Evolutionary conservation across 2,113 vertebrate species (phyloP).

Genomic region (Psittacara wagleri): DNA sequence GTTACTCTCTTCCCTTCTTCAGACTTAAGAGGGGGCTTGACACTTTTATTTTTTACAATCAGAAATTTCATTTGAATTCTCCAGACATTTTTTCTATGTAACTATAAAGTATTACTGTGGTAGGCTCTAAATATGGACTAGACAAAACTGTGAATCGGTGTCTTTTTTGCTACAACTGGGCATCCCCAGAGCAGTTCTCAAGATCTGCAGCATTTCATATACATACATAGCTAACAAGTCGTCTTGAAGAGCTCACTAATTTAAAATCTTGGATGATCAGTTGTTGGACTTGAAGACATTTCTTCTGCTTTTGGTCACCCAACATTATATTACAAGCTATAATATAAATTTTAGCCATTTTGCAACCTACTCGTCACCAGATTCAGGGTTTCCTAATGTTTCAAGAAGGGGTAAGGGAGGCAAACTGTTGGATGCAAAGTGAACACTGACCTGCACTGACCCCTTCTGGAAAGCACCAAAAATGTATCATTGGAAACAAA

Average conservation of each 20-base stretch:
- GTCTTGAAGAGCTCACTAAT: not conserved
- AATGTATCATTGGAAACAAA: constrained; percentile 53
- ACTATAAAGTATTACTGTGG: not conserved
- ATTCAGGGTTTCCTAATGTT: constrained; percentile 20
- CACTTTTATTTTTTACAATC: not conserved
- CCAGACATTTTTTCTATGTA: not conserved
- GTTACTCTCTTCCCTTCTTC: not conserved
- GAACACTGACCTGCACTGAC: constrained; percentile 63
- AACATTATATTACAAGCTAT: not conserved
- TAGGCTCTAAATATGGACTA: not conserved
- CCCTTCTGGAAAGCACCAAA: constrained; percentile 69
- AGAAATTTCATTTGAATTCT: not conserved
- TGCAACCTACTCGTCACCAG: not conserved
- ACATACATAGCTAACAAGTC: not conserved
- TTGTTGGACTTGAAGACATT: not conserved
- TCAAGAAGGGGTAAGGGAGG: constrained; percentile 1
- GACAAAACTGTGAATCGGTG: not conserved
- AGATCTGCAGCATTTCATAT: not conserved
- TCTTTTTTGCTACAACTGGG: rapidly evolving
- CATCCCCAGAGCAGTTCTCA: not conserved
- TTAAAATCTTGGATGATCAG: not conserved
- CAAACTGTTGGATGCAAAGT: constrained; percentile 4
- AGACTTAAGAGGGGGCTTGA: not conserved
- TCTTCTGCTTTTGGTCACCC: not conserved
- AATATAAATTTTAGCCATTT: not conserved